phyloP scores from a whole-genome alignment of 2,113 vertebrate genomes.

The Vimba vimba region DNA sequence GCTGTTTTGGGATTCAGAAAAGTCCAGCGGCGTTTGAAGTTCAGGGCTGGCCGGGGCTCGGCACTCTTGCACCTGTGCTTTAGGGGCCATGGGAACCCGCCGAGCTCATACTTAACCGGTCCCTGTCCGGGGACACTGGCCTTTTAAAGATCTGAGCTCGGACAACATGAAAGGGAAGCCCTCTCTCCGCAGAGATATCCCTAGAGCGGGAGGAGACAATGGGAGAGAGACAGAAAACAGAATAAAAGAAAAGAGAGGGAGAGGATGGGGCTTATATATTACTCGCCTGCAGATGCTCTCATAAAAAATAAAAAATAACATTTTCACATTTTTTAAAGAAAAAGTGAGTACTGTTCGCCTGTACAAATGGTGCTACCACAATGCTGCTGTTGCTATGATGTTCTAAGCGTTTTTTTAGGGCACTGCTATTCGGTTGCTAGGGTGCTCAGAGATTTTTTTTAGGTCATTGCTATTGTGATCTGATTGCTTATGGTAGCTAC shows the following conservation, averaged over 20 bases:
- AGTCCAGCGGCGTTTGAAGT: constrained; percentile 38
- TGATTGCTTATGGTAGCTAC: not conserved
- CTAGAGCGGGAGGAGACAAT: constrained; percentile 30
- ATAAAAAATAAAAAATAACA: not conserved
- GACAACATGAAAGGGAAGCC: constrained; percentile 58
- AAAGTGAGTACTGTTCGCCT: not conserved
- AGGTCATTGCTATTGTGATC: not conserved
- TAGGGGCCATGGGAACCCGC: constrained; percentile 22
- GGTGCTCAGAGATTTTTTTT: not conserved
- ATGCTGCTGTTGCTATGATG: constrained; percentile 6
- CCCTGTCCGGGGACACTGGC: constrained; percentile 38
- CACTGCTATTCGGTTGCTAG: not conserved
- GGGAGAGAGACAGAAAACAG: not conserved
- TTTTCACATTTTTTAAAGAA: not conserved
- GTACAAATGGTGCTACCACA: constrained; percentile 3
- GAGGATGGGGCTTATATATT: not conserved
- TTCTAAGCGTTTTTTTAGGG: not conserved
- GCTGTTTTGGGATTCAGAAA: constrained; percentile 9
- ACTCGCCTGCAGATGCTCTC: constrained; percentile 17
- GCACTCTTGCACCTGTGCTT: constrained; percentile 48
- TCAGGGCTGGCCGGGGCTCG: not conserved
- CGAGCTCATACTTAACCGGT: constrained; percentile 29
- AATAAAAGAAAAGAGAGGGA: constrained; percentile 21
- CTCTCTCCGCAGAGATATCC: constrained; percentile 44
- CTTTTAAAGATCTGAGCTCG: constrained; percentile 58